Conservation (phyloP, 2,797 vertebrate species). For the Paratrypauchen microcephalus region DNA sequence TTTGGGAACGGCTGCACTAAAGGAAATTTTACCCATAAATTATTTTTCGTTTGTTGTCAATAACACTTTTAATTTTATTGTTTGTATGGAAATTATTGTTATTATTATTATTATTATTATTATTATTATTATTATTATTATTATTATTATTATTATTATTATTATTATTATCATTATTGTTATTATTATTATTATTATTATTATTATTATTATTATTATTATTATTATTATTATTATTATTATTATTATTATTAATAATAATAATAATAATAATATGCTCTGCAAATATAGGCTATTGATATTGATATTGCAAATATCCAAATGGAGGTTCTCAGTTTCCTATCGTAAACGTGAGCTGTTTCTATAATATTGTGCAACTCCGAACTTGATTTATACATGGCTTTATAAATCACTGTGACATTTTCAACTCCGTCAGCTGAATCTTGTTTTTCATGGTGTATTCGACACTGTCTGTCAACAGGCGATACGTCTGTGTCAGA, state of each 20-base stretch:
- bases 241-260: too few relatives aligned
- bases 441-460: conserved; percentile 69
- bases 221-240: too few relatives aligned
- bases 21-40: too few relatives aligned
- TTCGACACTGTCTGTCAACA: conserved; percentile 63
- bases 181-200: too few relatives aligned
- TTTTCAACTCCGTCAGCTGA: conserved; percentile 72
- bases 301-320: conserved; percentile 48
- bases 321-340: conserved; percentile 46
- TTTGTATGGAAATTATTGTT: too few relatives aligned
- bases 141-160: too few relatives aligned
- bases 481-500: conserved; percentile 63
- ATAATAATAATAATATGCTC: neutral
- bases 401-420: conserved; percentile 70
- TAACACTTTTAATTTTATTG: neutral
- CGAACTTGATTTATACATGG: conserved; percentile 62
- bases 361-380: conserved; percentile 47
- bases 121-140: too few relatives aligned
- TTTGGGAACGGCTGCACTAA: too few relatives aligned
- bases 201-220: too few relatives aligned
- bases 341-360: conserved; percentile 62
- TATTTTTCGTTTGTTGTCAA: neutral
- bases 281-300: neutral
- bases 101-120: too few relatives aligned
- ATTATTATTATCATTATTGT: too few relatives aligned